phyloP scores from a whole-genome alignment of 2,113 vertebrate species.

The Pundamilia nyererei region DNA sequence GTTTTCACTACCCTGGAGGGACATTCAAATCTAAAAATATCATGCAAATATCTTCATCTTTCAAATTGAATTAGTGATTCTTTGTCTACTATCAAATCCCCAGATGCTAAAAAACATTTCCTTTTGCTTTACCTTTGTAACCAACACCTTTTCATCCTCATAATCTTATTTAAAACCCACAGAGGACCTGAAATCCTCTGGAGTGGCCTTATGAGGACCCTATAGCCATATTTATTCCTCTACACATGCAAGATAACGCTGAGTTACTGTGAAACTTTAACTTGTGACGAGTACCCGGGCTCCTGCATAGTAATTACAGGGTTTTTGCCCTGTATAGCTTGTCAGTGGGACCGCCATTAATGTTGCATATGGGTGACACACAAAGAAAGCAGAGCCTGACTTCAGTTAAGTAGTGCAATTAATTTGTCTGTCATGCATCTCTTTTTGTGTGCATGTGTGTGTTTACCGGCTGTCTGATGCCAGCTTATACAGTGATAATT shows the following conservation, averaged over 20 bases:
- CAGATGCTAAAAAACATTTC: neutral
- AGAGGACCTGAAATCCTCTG: neutral
- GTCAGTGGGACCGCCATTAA: conserved; percentile 41
- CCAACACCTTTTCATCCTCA: neutral
- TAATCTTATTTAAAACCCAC: neutral
- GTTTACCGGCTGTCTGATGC: neutral
- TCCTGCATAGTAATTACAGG: conserved; percentile 35
- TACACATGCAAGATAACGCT: neutral
- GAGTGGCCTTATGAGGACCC: neutral
- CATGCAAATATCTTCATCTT: neutral
- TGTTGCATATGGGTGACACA: neutral
- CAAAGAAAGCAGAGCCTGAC: conserved; percentile 3
- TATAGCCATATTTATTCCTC: neutral
- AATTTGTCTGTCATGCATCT: conserved; percentile 22
- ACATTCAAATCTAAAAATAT: neutral
- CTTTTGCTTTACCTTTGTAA: neutral
- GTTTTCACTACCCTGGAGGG: neutral
- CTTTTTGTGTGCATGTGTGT: neutral
- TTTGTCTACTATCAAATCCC: neutral
- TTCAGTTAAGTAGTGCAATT: conserved; percentile 41
- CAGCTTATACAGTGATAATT: conserved; percentile 16
- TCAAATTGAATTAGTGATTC: neutral
- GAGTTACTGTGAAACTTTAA: neutral
- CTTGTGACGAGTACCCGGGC: conserved; percentile 18
- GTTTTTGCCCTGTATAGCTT: neutral